Percentiles rank a stretch among this genome's conserved stretches.
Conservation (phyloP, 2,113 vertebrate genomes). For the Dolichallabes microphthalmus region DNA sequence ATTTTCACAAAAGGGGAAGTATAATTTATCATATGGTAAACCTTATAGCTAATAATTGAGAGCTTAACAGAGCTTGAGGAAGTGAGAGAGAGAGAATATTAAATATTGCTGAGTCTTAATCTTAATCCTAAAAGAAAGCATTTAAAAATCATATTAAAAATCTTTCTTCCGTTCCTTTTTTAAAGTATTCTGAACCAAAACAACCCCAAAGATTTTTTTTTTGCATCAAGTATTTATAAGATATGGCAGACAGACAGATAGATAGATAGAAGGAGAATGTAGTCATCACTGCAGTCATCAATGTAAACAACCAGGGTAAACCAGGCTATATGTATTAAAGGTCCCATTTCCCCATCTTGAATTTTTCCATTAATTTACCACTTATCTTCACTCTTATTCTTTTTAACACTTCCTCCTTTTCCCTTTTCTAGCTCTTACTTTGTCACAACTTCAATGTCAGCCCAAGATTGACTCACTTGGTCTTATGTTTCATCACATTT, state of each 20-base stretch:
- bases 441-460: slow-evolving; percentile 36
- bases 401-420: slow-evolving; percentile 13
- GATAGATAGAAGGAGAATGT: background rate
- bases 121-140: background rate
- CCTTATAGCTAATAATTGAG: background rate
- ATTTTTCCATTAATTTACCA: background rate
- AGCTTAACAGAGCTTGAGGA: background rate
- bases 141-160: background rate
- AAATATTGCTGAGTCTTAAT: background rate
- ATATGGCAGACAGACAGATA: background rate
- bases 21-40: background rate
- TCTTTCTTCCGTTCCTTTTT: no score
- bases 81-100: background rate
- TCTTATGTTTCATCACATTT: slow-evolving; percentile 56
- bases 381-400: background rate
- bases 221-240: background rate
- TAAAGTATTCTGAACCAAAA: no score
- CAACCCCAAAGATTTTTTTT: background rate
- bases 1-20: background rate
- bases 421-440: background rate
- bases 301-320: background rate
- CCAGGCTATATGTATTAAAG: slow-evolving; percentile 8
- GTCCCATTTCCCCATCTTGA: background rate
- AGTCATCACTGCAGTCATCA: background rate
- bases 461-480: slow-evolving; percentile 55